Evolutionary conservation across 2,888 invertebrate species (phyloP), one percentile per base, ranked within the genome.

Genomic region (Hofmannophila pseudospretella): DNA sequence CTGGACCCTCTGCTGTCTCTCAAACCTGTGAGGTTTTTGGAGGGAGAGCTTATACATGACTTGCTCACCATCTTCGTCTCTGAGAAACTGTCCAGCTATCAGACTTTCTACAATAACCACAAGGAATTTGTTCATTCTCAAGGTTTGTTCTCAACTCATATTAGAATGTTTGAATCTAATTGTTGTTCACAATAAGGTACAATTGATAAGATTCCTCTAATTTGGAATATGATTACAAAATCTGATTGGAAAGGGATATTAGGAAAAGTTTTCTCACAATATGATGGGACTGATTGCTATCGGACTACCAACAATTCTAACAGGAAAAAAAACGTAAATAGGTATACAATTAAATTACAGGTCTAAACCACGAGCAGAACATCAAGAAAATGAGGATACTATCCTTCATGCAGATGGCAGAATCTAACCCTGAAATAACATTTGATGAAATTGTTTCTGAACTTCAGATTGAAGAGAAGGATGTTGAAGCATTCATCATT

Each of bases 321-420:
- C n/a, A n/a, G n/a, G n/a, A n/a, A n/a, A n/a, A n/a, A n/a, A n/a
- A n/a, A n/a, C n/a, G n/a, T n/a, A n/a, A n/a, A n/a, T n/a, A n/a
- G n/a, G n/a, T n/a, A n/a, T n/a, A n/a, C n/a, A n/a, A n/a, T n/a
- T n/a, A n/a, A n/a, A n/a, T n/a, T n/a, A n/a, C n/a, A 90, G 93
- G 97, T 30, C 80, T 98, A 32, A 95, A 96, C 62, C 98, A 98
- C 69, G 96, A 97, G 59, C 94, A 96, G 62, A 97, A 98, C 66
- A 90, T 97, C 81, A 95, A 96, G 66, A 99, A 99, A 81, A 99
- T 99, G 97, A 91, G 98, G 45, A 88, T 99, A 58, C 74, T 99
- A 36, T 96, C 98, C 0, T 97, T 99, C 69, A 98, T 99, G 96
- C 97, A 98, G 70, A 90, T 99, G 86, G 98, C 98, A 2, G 99